Base-by-base conservation (phyloP, 1,140 invertebrate species). In the Xylocopa sonorina region DNA sequence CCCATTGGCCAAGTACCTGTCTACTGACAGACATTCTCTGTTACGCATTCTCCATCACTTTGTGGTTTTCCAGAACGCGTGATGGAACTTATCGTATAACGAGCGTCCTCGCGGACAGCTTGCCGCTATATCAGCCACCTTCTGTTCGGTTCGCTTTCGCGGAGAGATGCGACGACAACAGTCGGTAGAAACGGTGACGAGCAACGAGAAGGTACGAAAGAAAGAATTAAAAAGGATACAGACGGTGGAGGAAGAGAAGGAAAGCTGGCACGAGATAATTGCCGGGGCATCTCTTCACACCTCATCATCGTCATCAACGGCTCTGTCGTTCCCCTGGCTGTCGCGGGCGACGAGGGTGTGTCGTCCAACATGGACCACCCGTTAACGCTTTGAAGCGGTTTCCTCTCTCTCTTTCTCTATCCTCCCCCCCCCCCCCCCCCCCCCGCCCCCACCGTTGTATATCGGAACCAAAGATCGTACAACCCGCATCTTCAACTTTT, bases 301-400 rank as follows among this genome's bases (percentile, higher is more conserved):
- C 92, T 93, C 92, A 93, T 93, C 92, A 93, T 93, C 92, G 90
- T 92, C 92, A 92, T 92, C 90, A 92, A 90, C 91, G 87, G 88
- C 87, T 80, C 82, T 87, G 86, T 88, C 87, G 90, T 89, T 88
- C 88, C 90, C 91, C 90, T 89, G 89, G 88, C 85, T 84, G 80
- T 82, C 86, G 84, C 74, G 77, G 64, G 75, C 87, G 73, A 81
- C 77, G 73, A 67, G 62, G 46, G 58, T 78, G 58, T 58, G 57
- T 75, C 50, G 51, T 80, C 63, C 38, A 43, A 46, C 48, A 38
- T 60, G 66, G 84, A 86, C 84, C 84, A 86, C 85, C 85, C 85
- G 85, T 86, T 86, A 85, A 72, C 64, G 69, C 80, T 75, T 64
- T 78, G 41, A 81, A 63, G 34, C 38, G 50, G 43, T 67, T 51